Conservation (phyloP, 2,113 vertebrate genomes). For the Mohoua ochrocephala region DNA sequence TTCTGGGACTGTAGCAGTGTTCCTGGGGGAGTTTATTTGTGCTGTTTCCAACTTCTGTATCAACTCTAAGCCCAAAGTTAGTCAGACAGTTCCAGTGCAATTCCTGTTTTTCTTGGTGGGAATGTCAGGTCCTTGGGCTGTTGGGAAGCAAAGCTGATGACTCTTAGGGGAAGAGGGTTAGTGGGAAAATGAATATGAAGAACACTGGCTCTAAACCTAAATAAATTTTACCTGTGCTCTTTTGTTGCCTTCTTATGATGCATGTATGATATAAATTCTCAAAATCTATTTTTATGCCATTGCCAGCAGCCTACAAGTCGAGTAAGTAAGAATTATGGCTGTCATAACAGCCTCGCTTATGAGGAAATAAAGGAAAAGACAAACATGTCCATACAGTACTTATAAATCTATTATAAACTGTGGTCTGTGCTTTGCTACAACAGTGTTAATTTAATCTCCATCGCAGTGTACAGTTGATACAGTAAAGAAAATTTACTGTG, state of each 20-base stretch:
- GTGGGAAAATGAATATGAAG: conserved; percentile 33
- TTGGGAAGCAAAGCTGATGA: neutral
- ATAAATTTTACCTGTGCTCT: conserved; percentile 67
- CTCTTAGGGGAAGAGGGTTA: neutral
- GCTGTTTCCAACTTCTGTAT: neutral
- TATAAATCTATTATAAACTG: conserved; percentile 71
- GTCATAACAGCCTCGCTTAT: conserved; percentile 71
- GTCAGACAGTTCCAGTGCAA: neutral
- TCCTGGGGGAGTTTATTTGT: neutral
- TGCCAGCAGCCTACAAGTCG: conserved; percentile 71
- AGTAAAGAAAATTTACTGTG: conserved; percentile 17
- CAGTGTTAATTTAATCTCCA: conserved; percentile 36
- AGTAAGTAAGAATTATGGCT: conserved; percentile 76
- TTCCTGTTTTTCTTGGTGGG: neutral
- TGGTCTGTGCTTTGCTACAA: neutral
- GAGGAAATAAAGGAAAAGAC: conserved; percentile 64
- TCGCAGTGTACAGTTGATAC: neutral
- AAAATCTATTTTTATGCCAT: conserved; percentile 74
- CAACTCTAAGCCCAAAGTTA: neutral
- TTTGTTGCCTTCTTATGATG: conserved; percentile 63
- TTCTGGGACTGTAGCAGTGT: neutral
- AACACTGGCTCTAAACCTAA: conserved; percentile 1
- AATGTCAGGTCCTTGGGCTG: neutral
- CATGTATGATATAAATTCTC: conserved; percentile 76
- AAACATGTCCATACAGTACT: conserved; percentile 64